Conservation (phyloP, 1,140 invertebrate species). For the Drosophila burlai region DNA sequence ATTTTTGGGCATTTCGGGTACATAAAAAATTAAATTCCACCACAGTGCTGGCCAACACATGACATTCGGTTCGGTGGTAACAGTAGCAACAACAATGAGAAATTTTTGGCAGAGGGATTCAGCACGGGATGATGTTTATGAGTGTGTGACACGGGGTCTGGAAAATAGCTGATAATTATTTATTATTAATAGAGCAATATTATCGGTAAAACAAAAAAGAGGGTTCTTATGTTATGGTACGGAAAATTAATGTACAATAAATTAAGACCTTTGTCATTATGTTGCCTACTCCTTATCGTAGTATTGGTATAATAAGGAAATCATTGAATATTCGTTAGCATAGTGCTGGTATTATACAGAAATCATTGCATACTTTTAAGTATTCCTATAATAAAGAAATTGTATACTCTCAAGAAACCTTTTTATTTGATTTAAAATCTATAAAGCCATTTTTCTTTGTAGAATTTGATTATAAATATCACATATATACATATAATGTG, state of each 20-base stretch:
- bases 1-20: conserved; percentile 23
- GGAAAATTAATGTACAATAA: no score
- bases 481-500: no score
- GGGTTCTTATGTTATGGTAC: no score
- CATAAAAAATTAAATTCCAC: conserved; percentile 60
- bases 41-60: conserved; percentile 55
- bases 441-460: background rate
- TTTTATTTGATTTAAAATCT: background rate
- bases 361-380: background rate
- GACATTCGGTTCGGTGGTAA: conserved; percentile 45
- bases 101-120: background rate
- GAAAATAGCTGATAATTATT: no score
- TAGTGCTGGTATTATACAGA: no score
- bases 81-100: conserved; percentile 38
- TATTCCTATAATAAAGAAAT: background rate
- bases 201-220: no score
- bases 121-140: background rate
- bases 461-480: no score
- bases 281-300: no score
- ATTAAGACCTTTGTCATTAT: no score
- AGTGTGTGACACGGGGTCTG: background rate
- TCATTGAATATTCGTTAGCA: no score
- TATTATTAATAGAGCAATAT: no score
- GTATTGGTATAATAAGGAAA: no score
- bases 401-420: background rate